Conservation (phyloP, 2,888 invertebrate species). For the Petrophora chlorosata region DNA sequence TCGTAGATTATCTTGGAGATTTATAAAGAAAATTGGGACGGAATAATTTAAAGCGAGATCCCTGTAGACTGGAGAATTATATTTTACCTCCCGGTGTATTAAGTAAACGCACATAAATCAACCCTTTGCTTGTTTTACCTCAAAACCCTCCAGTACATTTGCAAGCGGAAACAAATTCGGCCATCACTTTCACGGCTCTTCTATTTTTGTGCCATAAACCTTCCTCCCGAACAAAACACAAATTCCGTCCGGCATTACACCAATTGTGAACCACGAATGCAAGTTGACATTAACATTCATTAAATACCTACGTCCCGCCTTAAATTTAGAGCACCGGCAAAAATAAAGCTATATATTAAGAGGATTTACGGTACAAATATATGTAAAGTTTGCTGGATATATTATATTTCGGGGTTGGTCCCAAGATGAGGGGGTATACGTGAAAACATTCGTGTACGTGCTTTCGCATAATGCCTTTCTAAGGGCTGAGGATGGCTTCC, state of each 20-base stretch:
- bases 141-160: conserved; percentile 8
- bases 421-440: conserved; percentile 76
- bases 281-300: conserved; percentile 77
- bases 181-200: conserved; percentile 28
- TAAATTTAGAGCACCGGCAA: conserved; percentile 79
- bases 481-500: conserved; percentile 76
- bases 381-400: conserved; percentile 83
- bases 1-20: conserved; percentile 53
- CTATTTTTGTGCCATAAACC: conserved; percentile 43
- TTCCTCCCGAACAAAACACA: conserved; percentile 39
- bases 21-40: background rate
- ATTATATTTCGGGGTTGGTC: conserved; percentile 81
- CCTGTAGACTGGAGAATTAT: background rate
- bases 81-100: background rate
- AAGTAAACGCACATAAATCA: conserved; percentile 23
- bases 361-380: conserved; percentile 84
- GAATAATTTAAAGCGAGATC: background rate
- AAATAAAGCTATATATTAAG: conserved; percentile 82
- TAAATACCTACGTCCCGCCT: conserved; percentile 73
- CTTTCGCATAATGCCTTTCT: conserved; percentile 77
- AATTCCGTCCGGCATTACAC: conserved; percentile 56
- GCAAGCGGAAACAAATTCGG: conserved; percentile 24
- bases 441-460: conserved; percentile 82
- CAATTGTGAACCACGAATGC: conserved; percentile 65
- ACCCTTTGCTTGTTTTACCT: conserved; percentile 37